Evolutionary conservation across 1,140 invertebrate species (phyloP), one percentile per base, ranked within the genome.

Genomic region (Pseudobourletiella spinata): DNA sequence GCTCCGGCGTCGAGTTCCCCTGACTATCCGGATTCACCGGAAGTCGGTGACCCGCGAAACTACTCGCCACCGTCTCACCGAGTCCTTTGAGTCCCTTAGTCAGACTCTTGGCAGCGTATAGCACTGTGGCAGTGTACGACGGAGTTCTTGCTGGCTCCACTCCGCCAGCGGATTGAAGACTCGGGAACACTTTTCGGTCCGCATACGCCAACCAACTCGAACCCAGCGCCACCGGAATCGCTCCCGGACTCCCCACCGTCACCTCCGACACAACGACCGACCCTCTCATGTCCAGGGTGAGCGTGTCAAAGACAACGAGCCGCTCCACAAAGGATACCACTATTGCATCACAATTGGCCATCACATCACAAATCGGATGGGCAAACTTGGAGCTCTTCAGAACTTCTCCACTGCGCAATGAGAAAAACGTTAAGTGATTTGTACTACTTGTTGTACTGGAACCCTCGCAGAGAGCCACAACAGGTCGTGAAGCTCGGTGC

Each of bases 101-200:
- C 8, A 92, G 76, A 18, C 86, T 92, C 77, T 97, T 97, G 22
- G 94, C 94, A 22, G 93, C 93, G 76, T 94, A 92, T 16, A 98
- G 81, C 48, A 97, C 88, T 0, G 91, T 94, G 1, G 94, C 92
- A 54, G 93, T 95, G 72, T 97, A 97, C 69, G 92, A 95, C 71
- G 90, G 48, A 15, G 62, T 81, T 20, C 83, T 82, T 67, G 83
- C 80, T 29, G 77, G 78, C 32, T 82, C 79, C 70, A 82, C 80
- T 2, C 92, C 92, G 2, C 91, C 92, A 72, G 86, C 87, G 73
- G 89, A 93, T 70, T 89, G 83, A 73, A 89, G 87, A 0, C 84
- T 80, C 4, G 86, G 83, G 56, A 89, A 79, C 29, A 95, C 73
- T 76, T 90, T 86, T 69, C 86, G 86, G 74, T 96, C 93, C 65